Evolutionary conservation across 2,888 invertebrate genomes (phyloP), one percentile per base, ranked within the genome.

Genomic region (Diabrotica balteata): DNA sequence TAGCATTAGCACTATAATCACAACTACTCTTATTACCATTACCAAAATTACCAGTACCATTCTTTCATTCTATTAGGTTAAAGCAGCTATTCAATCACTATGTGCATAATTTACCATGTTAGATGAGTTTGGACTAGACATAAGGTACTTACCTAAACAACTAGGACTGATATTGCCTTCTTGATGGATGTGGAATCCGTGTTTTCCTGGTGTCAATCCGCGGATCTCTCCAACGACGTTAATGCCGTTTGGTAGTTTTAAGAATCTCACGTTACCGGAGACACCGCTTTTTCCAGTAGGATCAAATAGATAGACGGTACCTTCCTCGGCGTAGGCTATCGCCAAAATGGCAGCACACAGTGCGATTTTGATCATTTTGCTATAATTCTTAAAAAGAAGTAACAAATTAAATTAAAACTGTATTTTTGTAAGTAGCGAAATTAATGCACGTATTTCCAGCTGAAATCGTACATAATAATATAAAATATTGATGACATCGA

Each of bases 151-250:
- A 57, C 70, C 67, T 22, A 55, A 46, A 49, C 76, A 76, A 7
- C 72, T 72, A 55, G 74, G 66, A 11, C 67, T 71, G 7, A 78
- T 68, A 66, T 77, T 72, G 7, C 78, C 78, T 49, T 74, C 71
- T 59, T 75, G 66, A 60, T 78, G 78, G 42, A 78, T 67, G 64
- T 78, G 78, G 72, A 78, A 78, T 22, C 78, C 78, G 58, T 78
- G 78, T 43, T 74, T 68, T 51, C 78, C 78, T 42, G 57, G 46
- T 0, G 68, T 47, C 6, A 78, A 55, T 51, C 75, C 77, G 9
- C 51, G 66, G n/a, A 78, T 68, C 42, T 62, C 69, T 7, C 78
- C 78, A 44, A 44, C 9, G 44, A 72, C 54, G 8, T 59, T 53
- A 17, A 72, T 10, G 1, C 68, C 63, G 17, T 66, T 58, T 2